Base-by-base conservation (phyloP, 2,888 invertebrate species). In the Chalcis sispes region DNA sequence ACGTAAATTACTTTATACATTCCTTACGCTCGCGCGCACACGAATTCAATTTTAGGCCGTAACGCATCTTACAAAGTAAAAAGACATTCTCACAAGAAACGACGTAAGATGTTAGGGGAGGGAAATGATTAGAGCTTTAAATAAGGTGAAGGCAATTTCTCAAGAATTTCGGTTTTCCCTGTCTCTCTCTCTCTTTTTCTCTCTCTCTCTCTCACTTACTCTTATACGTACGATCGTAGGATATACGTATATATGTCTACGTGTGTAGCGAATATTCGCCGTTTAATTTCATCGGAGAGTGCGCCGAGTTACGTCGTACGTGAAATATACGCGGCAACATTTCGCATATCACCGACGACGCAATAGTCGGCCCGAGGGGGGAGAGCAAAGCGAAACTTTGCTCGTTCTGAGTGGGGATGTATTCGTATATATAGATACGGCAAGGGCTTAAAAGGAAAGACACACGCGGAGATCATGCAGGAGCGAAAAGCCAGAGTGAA, bases 101-200 rank as follows among this genome's bases (percentile, higher is more conserved):
- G 64, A 72, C 46, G 42, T 46, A 66, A 65, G 72, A 64, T 56
- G 64, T 18, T 13, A 52, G 36, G 15, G n/a, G 10, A 50, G 59
- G 54, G 36, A 27, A n/a, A 48, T 64, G 72, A 73, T 73, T 54
- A 58, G 69, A 67, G 65, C 46, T 27, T 81, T 86, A 85, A 87
- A 87, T 87, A 86, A 87, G 84, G 85, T 85, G 85, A 83, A 83
- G 84, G 85, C 85, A 87, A 87, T 86, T 83, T 85, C 82, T 78
- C 77, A 29, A 50, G 69, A 62, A 67, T 32, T 69, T 62, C 56
- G 62, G 25, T 23, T 50, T 32, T 42, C 42, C 25, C 18, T 32
- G 2, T 20, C 65, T 20, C 42, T 27, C 32, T 15, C 18, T 20
- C 36, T 13, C 27, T 18, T 29, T n/a, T n/a, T n/a, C n/a, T n/a